Conservation (phyloP, 2,797 vertebrate species). For the Pyrrhura leucotis region DNA sequence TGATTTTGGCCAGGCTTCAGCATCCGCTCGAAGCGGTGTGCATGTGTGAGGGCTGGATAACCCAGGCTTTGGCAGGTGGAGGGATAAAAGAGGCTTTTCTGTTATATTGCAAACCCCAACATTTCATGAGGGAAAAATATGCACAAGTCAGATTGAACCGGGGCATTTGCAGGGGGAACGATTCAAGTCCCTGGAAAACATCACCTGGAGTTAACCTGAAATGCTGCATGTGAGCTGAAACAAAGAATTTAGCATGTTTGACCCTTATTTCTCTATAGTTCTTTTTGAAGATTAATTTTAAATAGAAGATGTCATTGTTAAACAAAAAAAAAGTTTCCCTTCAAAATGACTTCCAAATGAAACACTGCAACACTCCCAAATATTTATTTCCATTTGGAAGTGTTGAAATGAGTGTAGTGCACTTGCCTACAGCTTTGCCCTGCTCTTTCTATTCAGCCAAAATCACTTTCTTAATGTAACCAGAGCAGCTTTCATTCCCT, state of each 20-base stretch:
- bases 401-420: neutral
- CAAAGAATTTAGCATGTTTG: neutral
- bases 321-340: neutral
- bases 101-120: neutral
- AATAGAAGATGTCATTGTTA: neutral
- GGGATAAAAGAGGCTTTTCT: constrained; percentile 2
- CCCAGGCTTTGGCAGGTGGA: constrained; percentile 1
- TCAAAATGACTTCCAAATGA: constrained; percentile 21
- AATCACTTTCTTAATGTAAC: neutral
- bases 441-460: constrained; percentile 5
- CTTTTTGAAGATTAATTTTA: neutral
- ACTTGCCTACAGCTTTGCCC: neutral
- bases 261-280: neutral
- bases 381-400: constrained; percentile 45
- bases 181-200: neutral
- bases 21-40: neutral
- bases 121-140: constrained; percentile 4
- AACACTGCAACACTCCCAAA: neutral
- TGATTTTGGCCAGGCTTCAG: constrained; percentile 33
- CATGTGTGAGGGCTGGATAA: constrained; percentile 45
- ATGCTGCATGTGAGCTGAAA: neutral
- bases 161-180: neutral
- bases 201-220: neutral
- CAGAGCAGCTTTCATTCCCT: neutral
- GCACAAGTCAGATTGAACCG: neutral